Evolutionary conservation across 2,113 vertebrate species (phyloP).

Genomic region (Antechinus stuartii): DNA sequence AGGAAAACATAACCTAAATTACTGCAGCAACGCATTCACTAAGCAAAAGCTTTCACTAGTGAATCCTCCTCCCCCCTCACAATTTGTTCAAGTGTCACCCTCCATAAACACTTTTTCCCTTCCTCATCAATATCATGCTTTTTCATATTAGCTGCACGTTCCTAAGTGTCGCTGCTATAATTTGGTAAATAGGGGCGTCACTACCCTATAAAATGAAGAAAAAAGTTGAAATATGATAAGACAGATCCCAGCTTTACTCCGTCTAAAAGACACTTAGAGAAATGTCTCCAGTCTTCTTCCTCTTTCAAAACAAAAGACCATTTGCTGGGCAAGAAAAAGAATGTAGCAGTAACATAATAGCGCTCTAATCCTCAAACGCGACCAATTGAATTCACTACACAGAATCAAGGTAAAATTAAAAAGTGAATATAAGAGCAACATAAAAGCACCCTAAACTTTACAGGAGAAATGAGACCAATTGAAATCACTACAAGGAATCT

Average conservation of each 20-base stretch:
- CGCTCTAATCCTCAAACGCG: background rate
- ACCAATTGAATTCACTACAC: background rate
- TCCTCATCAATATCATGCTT: background rate
- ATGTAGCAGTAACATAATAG: constrained; percentile 13
- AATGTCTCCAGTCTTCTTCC: background rate
- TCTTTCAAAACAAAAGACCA: constrained; percentile 34
- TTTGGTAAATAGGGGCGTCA: constrained; percentile 24
- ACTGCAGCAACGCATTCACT: background rate
- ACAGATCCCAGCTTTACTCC: constrained; percentile 16
- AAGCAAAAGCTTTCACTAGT: constrained; percentile 15
- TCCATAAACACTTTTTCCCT: background rate
- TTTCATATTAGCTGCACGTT: constrained; percentile 3
- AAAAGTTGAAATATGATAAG: background rate
- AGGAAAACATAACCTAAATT: constrained; percentile 56
- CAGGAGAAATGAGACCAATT: background rate
- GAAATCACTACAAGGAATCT: background rate
- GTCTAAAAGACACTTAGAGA: background rate
- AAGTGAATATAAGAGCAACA: background rate
- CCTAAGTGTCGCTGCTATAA: background rate
- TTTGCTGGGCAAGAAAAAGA: background rate
- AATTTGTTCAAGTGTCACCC: constrained; percentile 47
- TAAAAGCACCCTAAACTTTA: background rate
- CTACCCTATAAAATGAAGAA: constrained; percentile 20
- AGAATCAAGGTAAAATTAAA: background rate
- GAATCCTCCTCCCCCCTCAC: background rate